phyloP scores from a whole-genome alignment of 1,140 invertebrate genomes.

The Ostrea edulis region DNA sequence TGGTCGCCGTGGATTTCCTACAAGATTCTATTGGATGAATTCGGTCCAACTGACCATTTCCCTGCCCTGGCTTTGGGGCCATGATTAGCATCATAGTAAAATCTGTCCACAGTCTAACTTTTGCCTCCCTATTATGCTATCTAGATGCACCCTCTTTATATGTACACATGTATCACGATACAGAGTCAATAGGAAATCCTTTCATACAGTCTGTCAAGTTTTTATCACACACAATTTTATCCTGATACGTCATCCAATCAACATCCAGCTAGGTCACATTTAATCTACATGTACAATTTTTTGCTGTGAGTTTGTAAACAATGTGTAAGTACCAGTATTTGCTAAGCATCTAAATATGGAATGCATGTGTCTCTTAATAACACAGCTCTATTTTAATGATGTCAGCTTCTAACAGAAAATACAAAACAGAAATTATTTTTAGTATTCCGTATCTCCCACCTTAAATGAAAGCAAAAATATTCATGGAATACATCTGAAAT shows the following conservation, averaged over 20 bases:
- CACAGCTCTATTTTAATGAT: no score
- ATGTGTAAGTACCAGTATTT: not conserved
- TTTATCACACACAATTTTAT: not conserved
- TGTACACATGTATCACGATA: not conserved
- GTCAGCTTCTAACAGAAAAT: no score
- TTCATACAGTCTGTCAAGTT: not conserved
- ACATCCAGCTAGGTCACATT: constrained; percentile 16
- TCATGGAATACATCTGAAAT: no score
- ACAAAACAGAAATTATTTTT: no score
- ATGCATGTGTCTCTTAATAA: not conserved
- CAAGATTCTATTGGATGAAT: not conserved
- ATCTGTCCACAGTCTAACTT: not conserved
- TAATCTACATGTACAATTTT: not conserved
- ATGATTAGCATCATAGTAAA: not conserved
- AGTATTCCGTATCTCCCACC: no score
- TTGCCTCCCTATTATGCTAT: not conserved
- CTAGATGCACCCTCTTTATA: not conserved
- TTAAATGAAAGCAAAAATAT: no score
- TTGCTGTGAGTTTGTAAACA: not conserved
- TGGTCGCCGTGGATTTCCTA: not conserved
- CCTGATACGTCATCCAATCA: constrained; percentile 16
- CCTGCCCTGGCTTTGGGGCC: not conserved
- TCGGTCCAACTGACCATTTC: not conserved
- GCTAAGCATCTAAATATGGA: not conserved
- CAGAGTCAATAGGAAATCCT: not conserved